Evolutionary conservation across 2,113 vertebrate genomes (phyloP).

Genomic region (Pardalotus punctatus): DNA sequence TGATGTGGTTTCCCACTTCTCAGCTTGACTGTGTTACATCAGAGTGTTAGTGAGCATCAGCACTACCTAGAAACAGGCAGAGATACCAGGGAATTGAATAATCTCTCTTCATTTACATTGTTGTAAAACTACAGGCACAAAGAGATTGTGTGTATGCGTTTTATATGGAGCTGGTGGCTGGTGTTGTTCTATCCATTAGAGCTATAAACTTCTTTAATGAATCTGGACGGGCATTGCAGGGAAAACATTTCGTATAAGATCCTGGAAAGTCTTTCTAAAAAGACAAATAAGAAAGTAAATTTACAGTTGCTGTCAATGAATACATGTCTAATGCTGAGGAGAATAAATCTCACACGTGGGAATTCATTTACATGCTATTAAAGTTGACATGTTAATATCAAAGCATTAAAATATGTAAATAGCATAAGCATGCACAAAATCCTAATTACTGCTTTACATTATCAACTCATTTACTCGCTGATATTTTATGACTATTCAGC

Average conservation of each 20-base stretch:
- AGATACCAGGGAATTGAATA: not conserved
- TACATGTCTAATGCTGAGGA: not conserved
- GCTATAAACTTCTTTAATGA: conserved; percentile 2
- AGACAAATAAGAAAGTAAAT: conserved; percentile 4
- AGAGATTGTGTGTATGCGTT: not conserved
- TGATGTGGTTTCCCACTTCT: not conserved
- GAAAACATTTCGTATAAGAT: conserved; percentile 3
- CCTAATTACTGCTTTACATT: conserved; percentile 75
- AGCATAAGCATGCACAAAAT: conserved; percentile 63
- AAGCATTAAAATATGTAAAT: conserved; percentile 78
- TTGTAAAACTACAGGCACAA: not conserved
- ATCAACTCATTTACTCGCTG: conserved; percentile 72
- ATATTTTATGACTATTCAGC: conserved; percentile 66
- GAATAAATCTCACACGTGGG: conserved; percentile 27
- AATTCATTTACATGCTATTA: conserved; percentile 65
- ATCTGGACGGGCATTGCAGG: not conserved
- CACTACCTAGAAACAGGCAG: not conserved
- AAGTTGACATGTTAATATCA: conserved; percentile 69
- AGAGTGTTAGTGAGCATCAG: not conserved
- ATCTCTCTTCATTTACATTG: not conserved
- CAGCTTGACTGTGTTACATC: not conserved
- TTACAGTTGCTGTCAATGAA: conserved; percentile 19
- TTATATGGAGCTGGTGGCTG: not conserved
- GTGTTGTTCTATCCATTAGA: not conserved
- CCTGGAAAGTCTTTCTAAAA: not conserved